A percentile compares a stretch with the other conserved stretches of the same genome.
These are phyloP conservation scores for Patiria miniata DNA, from an alignment of 35 echinoderm and acorn worm genomes.

Conservation along the genomic window DNA sequence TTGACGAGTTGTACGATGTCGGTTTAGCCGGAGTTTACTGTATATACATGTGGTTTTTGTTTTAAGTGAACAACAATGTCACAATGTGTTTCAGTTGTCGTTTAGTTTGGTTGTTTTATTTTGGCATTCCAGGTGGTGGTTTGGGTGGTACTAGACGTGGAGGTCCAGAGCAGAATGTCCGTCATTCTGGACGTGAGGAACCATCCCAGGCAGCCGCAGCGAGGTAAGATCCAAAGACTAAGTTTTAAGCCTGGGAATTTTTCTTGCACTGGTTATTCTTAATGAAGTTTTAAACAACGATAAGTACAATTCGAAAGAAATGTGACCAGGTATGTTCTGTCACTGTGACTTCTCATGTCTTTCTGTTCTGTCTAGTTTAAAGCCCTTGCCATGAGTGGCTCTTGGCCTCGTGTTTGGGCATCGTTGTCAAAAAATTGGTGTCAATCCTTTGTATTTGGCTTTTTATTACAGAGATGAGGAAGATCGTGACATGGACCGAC, in stretches of 20 bases:
- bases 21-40: no score
- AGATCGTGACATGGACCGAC: background rate
- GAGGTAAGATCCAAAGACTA: conserved; percentile 4
- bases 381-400: no score
- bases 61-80: no score
- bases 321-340: background rate
- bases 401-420: no score
- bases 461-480: background rate
- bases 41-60: no score
- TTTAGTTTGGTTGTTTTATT: no score
- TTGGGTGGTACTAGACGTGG: conserved; percentile 89
- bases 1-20: no score
- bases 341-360: background rate
- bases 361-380: background rate
- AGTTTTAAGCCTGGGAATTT: no score
- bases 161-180: conserved; percentile 73
- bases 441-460: conserved; percentile 5
- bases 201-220: conserved; percentile 50
- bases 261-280: no score
- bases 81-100: no score
- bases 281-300: no score
- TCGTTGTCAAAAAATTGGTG: no score
- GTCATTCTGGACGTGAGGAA: conserved; percentile 95
- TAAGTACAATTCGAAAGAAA: background rate
- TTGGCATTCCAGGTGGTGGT: conserved; percentile 70